phyloP scores from a whole-genome alignment of 2,888 invertebrate genomes.

The Pachycephus smyrnensis region DNA sequence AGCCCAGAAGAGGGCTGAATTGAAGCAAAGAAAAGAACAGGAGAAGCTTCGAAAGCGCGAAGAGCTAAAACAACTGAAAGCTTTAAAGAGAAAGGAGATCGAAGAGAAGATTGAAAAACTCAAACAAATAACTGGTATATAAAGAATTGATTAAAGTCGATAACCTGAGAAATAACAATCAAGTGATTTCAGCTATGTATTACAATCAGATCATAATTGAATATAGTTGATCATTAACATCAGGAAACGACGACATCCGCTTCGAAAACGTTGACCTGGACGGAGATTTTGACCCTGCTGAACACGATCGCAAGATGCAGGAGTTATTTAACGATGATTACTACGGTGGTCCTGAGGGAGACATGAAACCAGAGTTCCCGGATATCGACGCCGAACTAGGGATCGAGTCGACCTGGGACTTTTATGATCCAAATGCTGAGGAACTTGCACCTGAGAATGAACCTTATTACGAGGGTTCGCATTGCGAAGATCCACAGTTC shows the following conservation, averaged over 20 bases:
- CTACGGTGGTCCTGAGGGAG: slow-evolving; percentile 77
- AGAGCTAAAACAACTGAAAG: slow-evolving; percentile 89
- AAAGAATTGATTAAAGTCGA: slow-evolving; percentile 59
- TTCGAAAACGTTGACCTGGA: slow-evolving; percentile 76
- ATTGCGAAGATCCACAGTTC: slow-evolving; percentile 86
- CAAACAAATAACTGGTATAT: slow-evolving; percentile 84
- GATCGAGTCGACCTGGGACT: slow-evolving; percentile 76
- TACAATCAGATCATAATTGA: slow-evolving; percentile 1
- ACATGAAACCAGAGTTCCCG: slow-evolving; percentile 87
- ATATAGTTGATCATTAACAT: background rate
- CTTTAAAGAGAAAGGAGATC: slow-evolving; percentile 89
- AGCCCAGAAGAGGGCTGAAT: slow-evolving; percentile 81
- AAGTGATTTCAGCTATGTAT: background rate
- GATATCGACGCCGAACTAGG: slow-evolving; percentile 81
- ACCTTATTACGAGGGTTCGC: slow-evolving; percentile 65
- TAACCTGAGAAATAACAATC: slow-evolving; percentile 3
- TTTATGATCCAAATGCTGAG: slow-evolving; percentile 69
- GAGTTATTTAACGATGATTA: slow-evolving; percentile 88
- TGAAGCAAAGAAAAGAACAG: slow-evolving; percentile 78
- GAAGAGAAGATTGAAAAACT: slow-evolving; percentile 88
- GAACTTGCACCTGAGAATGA: slow-evolving; percentile 51
- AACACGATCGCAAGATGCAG: slow-evolving; percentile 89
- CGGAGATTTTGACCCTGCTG: slow-evolving; percentile 90
- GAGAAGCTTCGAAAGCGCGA: slow-evolving; percentile 86
- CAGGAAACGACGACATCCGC: slow-evolving; percentile 57